Evolutionary conservation across 2,113 vertebrate species (phyloP).

Genomic region (Pipra filicauda): DNA sequence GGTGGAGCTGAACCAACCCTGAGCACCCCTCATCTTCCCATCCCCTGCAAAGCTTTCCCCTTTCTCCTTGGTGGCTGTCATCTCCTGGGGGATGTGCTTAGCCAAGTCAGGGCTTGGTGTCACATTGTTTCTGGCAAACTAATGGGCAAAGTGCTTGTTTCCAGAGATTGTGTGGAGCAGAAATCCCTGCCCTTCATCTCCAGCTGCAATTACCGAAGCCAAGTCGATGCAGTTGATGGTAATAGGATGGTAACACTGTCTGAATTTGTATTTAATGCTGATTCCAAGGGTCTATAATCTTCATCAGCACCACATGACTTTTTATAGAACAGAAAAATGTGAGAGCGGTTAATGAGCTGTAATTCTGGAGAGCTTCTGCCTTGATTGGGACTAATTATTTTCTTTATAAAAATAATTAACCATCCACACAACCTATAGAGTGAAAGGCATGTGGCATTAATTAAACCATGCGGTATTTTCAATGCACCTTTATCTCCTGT

Average conservation of each 20-base stretch:
- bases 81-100: not conserved
- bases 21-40: not conserved
- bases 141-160: conserved; percentile 37
- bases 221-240: conserved; percentile 23
- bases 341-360: conserved; percentile 66
- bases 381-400: conserved; percentile 78
- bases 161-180: not conserved
- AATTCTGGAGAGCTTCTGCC: conserved; percentile 71
- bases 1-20: not conserved
- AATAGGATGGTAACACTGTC: conserved; percentile 29
- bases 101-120: not conserved
- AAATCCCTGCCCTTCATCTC: conserved; percentile 27
- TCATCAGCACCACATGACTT: conserved; percentile 64
- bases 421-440: conserved; percentile 33
- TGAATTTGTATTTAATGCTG: conserved; percentile 41
- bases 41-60: not conserved
- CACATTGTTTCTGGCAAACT: not conserved
- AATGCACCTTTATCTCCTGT: not conserved
- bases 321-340: conserved; percentile 67
- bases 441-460: conserved; percentile 53
- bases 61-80: not conserved
- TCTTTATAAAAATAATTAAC: conserved; percentile 76
- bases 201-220: conserved; percentile 22
- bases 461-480: conserved; percentile 23
- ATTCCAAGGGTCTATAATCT: conserved; percentile 68